Percentiles rank a stretch among this genome's conserved stretches.
Evolutionary conservation across 1,140 invertebrate genomes (phyloP).

Genomic region (Acromyrmex echinatior): DNA sequence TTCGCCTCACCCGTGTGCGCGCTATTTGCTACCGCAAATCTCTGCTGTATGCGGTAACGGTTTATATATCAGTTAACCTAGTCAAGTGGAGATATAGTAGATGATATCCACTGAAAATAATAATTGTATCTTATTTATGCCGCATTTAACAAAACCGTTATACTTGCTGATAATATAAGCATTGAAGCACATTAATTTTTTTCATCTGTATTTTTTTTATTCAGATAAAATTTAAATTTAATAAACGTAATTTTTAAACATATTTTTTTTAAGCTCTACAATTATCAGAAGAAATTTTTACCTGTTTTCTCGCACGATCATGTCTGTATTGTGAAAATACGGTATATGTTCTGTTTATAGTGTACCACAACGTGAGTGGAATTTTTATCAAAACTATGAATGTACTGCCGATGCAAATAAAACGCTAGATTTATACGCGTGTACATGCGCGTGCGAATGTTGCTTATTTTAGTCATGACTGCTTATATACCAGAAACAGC

Average conservation of each 20-base stretch:
- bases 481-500: conserved; percentile 39
- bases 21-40: conserved; percentile 39
- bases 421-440: conserved; percentile 24
- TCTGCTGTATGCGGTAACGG: background rate
- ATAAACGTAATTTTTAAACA: background rate
- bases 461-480: conserved; percentile 32
- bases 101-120: background rate
- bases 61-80: conserved; percentile 8
- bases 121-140: conserved; percentile 39
- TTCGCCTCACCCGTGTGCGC: background rate
- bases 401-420: conserved; percentile 30
- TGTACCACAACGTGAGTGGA: background rate
- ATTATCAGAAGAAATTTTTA: background rate
- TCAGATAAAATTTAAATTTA: background rate
- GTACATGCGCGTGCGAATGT: conserved; percentile 22
- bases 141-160: background rate
- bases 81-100: conserved; percentile 16
- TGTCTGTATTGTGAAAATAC: background rate
- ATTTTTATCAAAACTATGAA: conserved; percentile 44
- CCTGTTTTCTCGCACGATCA: background rate
- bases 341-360: background rate
- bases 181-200: background rate
- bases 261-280: background rate
- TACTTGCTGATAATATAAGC: background rate
- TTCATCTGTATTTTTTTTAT: background rate